Conservation (phyloP, 2,113 vertebrate species). For the Caloenas nicobarica region DNA sequence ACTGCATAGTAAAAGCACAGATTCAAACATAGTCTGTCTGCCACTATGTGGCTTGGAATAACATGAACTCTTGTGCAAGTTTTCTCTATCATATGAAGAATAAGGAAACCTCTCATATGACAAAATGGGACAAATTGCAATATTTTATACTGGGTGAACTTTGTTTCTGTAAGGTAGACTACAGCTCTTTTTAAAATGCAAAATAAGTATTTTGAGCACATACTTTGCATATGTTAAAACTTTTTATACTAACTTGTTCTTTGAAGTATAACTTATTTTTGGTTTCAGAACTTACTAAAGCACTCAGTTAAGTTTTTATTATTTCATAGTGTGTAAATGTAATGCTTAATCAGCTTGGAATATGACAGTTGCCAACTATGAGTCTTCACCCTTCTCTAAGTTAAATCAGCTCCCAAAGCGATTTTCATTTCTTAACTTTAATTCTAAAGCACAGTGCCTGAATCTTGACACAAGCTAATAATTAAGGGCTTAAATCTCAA, state of each 20-base stretch:
- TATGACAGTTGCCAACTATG: conserved; percentile 12
- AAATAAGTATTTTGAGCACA: conserved; percentile 54
- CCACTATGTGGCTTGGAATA: conserved; percentile 58
- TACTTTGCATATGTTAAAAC: conserved; percentile 55
- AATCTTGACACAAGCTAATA: conserved; percentile 34
- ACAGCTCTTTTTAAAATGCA: conserved; percentile 50
- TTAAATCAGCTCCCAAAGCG: neutral
- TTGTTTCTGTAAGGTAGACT: conserved; percentile 56
- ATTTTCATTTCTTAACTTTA: neutral
- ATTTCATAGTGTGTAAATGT: neutral
- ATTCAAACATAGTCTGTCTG: conserved; percentile 54
- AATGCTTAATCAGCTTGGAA: conserved; percentile 32
- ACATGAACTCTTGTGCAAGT: conserved; percentile 60
- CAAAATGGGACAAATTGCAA: conserved; percentile 32
- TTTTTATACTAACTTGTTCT: conserved; percentile 64
- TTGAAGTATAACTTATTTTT: conserved; percentile 67
- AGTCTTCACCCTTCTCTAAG: conserved; percentile 18
- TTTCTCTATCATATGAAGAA: conserved; percentile 39
- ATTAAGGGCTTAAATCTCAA: conserved; percentile 58
- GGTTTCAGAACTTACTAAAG: conserved; percentile 31
- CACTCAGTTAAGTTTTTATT: conserved; percentile 10
- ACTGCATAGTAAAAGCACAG: conserved; percentile 51
- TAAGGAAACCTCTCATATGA: neutral
- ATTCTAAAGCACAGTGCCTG: conserved; percentile 46
- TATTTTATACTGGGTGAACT: conserved; percentile 56